phyloP scores from a whole-genome alignment of 1,140 invertebrate species.

The Ceratina calcarata region DNA sequence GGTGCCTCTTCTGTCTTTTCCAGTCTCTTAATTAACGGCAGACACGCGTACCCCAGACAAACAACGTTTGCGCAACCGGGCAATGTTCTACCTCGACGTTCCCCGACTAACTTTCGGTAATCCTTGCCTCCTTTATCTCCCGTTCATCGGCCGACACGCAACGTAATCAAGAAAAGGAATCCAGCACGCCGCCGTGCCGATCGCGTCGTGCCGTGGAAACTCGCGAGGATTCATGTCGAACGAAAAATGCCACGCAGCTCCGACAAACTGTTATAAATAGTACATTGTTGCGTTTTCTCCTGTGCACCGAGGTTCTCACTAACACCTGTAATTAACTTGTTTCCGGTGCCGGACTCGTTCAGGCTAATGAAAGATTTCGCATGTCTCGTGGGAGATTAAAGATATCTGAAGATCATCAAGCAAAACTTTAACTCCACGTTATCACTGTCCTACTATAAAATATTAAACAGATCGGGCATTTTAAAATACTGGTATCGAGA shows the following conservation, averaged over 20 bases:
- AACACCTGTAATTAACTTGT: slow-evolving; percentile 29
- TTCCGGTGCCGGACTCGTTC: slow-evolving; percentile 7
- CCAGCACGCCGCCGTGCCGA: background rate
- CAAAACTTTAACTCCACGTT: too few species aligned
- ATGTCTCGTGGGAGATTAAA: slow-evolving; percentile 5
- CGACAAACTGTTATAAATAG: slow-evolving; percentile 35
- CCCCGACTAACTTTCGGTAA: slow-evolving; percentile 9
- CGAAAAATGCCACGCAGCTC: background rate
- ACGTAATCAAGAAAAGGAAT: slow-evolving; percentile 19
- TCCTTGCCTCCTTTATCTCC: background rate
- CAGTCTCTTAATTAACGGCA: slow-evolving; percentile 47
- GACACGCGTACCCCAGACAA: slow-evolving; percentile 20
- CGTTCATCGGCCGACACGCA: background rate
- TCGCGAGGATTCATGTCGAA: background rate
- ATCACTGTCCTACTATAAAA: too few species aligned
- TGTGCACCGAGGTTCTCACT: background rate
- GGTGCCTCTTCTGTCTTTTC: slow-evolving; percentile 46
- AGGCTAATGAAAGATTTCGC: background rate
- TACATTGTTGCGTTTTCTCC: slow-evolving; percentile 33
- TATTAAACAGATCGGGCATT: too few species aligned
- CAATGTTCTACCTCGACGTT: too few species aligned
- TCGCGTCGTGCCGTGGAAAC: slow-evolving; percentile 10
- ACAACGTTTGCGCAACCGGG: slow-evolving; percentile 23
- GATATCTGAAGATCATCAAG: too few species aligned
- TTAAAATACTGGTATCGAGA: too few species aligned